Conservation (phyloP, 2,888 invertebrate genomes). For the Melikaiella ostensackeni region DNA sequence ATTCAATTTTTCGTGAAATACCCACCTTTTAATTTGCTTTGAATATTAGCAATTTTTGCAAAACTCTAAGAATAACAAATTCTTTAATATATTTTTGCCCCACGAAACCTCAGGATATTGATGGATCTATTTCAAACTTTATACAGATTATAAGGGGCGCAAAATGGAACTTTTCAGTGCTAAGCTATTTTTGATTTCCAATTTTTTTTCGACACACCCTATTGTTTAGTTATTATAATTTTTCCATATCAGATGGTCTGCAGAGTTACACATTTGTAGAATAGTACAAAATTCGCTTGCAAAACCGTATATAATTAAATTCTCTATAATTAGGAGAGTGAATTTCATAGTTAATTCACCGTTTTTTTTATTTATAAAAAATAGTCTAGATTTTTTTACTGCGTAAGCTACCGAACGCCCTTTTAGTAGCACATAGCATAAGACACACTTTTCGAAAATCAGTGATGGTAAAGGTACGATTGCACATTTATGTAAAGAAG, state of each 20-base stretch:
- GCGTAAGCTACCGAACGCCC: neutral
- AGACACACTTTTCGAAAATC: slow-evolving; percentile 2
- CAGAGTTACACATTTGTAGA: neutral
- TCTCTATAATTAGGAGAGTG: slow-evolving; percentile 6
- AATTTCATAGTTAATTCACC: neutral
- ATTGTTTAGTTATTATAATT: too few species aligned
- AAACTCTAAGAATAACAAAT: too few species aligned
- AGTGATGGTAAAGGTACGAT: slow-evolving; percentile 2
- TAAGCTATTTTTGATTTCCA: too few species aligned
- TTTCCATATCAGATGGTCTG: neutral
- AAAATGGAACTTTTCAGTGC: too few species aligned
- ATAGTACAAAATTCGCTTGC: slow-evolving; percentile 12
- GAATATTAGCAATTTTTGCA: too few species aligned
- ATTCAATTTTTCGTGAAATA: too few species aligned
- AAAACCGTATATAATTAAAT: slow-evolving; percentile 22
- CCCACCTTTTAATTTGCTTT: too few species aligned
- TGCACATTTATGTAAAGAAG: slow-evolving; percentile 15
- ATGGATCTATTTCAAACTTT: too few species aligned
- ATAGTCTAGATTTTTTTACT: slow-evolving; percentile 3
- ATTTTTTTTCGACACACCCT: too few species aligned
- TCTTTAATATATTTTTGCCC: too few species aligned
- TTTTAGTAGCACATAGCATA: slow-evolving; percentile 25
- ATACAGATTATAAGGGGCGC: too few species aligned
- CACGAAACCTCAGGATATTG: too few species aligned
- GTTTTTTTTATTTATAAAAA: neutral